Percentiles rank a stretch among this genome's conserved stretches.
These are phyloP conservation scores for Plodia interpunctella DNA, from an alignment of 1,140 invertebrate species.

Conservation along the genomic window DNA sequence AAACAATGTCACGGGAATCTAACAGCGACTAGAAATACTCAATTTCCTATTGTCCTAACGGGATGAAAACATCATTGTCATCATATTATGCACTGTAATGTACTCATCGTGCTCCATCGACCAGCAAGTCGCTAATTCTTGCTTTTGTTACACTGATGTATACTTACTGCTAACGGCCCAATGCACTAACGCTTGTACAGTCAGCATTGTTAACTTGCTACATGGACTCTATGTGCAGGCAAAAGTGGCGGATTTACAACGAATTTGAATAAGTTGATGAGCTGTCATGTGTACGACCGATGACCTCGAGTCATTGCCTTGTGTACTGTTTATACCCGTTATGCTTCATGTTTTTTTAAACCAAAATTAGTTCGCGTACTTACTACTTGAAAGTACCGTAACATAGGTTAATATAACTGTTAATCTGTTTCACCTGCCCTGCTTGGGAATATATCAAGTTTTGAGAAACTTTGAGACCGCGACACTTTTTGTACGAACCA, in stretches of 20 bases:
- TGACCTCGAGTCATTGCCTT: conserved; percentile 5
- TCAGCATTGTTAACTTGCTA: too few species aligned
- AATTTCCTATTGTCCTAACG: neutral
- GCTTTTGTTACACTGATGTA: neutral
- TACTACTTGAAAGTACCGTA: too few species aligned
- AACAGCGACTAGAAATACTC: neutral
- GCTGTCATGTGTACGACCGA: neutral
- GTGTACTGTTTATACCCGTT: neutral
- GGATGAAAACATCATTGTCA: neutral
- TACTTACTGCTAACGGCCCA: too few species aligned
- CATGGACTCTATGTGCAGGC: too few species aligned
- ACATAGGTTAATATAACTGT: too few species aligned
- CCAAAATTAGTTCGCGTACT: neutral
- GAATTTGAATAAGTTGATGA: neutral
- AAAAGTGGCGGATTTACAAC: too few species aligned
- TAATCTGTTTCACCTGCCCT: too few species aligned
- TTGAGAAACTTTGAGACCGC: too few species aligned
- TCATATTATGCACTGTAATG: neutral
- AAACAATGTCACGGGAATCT: too few species aligned
- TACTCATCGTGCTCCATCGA: conserved; percentile 1
- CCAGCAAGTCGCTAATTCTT: neutral
- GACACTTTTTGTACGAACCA: too few species aligned
- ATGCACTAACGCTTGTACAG: too few species aligned
- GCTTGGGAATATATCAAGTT: too few species aligned
- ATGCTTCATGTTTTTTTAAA: neutral